Evolutionary conservation across 2,797 vertebrate genomes (phyloP).

Genomic region (Micromesistius poutassou): DNA sequence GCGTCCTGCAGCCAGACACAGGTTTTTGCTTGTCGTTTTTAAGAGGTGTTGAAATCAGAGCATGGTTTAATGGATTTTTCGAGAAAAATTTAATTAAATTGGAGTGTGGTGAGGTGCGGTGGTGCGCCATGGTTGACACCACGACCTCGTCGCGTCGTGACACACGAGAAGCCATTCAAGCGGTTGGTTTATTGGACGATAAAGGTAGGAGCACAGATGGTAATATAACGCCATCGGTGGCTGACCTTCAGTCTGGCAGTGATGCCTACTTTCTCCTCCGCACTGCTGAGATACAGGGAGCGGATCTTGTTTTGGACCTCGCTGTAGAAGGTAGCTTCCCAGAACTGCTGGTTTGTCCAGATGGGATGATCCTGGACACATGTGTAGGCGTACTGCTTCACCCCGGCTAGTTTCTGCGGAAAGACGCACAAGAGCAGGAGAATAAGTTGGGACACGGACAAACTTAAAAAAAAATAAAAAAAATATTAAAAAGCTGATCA

Average conservation of each 20-base stretch:
- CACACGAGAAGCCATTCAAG: background rate
- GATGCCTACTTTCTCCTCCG: conserved; percentile 73
- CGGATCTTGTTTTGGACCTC: conserved; percentile 94
- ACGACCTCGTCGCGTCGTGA: background rate
- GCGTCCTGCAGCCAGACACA: conserved; percentile 65
- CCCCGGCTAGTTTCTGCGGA: conserved; percentile 89
- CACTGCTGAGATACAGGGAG: conserved; percentile 84
- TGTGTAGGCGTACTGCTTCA: conserved; percentile 96
- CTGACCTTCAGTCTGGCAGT: conserved; percentile 78
- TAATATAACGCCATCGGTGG: background rate
- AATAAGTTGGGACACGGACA: background rate
- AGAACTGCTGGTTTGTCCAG: conserved; percentile 97
- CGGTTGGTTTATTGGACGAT: background rate
- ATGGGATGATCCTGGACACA: conserved; percentile 97
- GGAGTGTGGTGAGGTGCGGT: no score
- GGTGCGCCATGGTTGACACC: background rate
- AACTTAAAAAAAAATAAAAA: background rate
- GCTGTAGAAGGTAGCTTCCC: conserved; percentile 97
- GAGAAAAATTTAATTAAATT: no score
- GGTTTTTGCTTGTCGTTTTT: background rate
- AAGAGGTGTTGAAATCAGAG: no score
- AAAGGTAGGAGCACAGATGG: background rate
- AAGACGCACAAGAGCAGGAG: background rate
- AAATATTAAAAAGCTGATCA: background rate
- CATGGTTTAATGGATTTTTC: no score